These are phyloP conservation scores for Chirona hameri DNA, from an alignment of 2,888 invertebrate genomes.

Conservation along the genomic window DNA sequence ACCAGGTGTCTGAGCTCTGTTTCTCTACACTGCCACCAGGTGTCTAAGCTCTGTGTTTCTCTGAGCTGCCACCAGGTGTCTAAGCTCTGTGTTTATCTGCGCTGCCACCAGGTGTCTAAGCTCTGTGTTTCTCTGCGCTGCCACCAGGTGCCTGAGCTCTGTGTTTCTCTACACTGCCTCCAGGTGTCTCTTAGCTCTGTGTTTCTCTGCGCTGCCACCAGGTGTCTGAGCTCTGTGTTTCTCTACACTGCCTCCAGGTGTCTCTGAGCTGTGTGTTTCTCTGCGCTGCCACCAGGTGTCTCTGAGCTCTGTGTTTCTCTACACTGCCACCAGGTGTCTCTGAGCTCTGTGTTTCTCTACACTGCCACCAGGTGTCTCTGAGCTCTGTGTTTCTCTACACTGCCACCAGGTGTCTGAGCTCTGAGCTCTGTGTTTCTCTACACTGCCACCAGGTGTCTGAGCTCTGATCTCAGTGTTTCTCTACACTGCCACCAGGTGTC, in stretches of 20 bases:
- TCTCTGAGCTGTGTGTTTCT: conserved; percentile 51
- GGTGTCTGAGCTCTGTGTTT: conserved; percentile 51
- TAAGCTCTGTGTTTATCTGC: conserved; percentile 48
- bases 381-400: conserved; percentile 48
- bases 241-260: conserved; percentile 44
- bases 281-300: conserved; percentile 45
- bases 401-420: conserved; percentile 47
- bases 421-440: conserved; percentile 48
- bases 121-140: conserved; percentile 48
- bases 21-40: conserved; percentile 43
- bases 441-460: conserved; percentile 46
- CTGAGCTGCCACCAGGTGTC: conserved; percentile 45
- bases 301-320: conserved; percentile 50
- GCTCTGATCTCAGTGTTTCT: conserved; percentile 50
- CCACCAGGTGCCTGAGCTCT: conserved; percentile 47
- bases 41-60: conserved; percentile 51
- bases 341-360: conserved; percentile 50
- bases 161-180: conserved; percentile 47
- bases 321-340: conserved; percentile 46
- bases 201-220: conserved; percentile 47
- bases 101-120: conserved; percentile 45
- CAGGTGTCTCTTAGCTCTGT: conserved; percentile 50
- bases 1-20: conserved; percentile 49
- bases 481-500: conserved; percentile 45
- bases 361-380: conserved; percentile 47